Conservation (phyloP, 2,113 vertebrate species). For the Halichoeres trimaculatus region DNA sequence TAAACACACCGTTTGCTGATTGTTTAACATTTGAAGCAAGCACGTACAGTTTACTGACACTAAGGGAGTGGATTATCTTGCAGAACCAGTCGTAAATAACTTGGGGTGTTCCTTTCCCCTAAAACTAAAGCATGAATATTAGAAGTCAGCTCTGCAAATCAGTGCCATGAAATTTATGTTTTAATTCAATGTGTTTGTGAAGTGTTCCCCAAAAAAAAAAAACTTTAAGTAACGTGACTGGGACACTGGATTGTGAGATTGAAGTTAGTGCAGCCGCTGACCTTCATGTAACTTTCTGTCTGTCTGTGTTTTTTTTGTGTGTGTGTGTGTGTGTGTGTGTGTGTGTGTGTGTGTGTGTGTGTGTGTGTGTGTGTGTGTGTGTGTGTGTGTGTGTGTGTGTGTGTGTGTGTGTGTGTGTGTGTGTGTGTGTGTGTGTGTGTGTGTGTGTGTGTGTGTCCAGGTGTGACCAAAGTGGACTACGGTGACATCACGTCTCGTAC, state of each 20-base stretch:
- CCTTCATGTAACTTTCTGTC: conserved; percentile 10
- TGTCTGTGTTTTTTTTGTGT: too few species aligned
- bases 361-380: conserved; percentile 81
- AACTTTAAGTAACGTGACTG: background rate
- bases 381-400: conserved; percentile 81
- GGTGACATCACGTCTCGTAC: conserved; percentile 93
- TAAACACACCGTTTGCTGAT: too few species aligned
- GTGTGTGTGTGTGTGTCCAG: conserved; percentile 75
- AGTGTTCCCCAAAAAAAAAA: too few species aligned
- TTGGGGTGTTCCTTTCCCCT: too few species aligned
- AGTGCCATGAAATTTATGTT: too few species aligned
- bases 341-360: conserved; percentile 81
- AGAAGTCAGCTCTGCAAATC: too few species aligned
- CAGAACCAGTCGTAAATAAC: too few species aligned
- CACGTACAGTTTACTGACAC: too few species aligned
- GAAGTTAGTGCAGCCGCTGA: background rate
- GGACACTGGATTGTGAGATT: background rate
- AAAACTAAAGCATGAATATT: too few species aligned
- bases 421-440: conserved; percentile 40
- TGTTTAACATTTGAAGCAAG: too few species aligned
- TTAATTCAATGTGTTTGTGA: too few species aligned
- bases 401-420: conserved; percentile 81
- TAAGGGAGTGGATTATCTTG: too few species aligned
- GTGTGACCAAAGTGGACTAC: conserved; percentile 99
- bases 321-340: conserved; percentile 20